These are phyloP conservation scores for Peromyscus eremicus DNA, from an alignment of 2,797 vertebrate genomes.

Conservation along the genomic window DNA sequence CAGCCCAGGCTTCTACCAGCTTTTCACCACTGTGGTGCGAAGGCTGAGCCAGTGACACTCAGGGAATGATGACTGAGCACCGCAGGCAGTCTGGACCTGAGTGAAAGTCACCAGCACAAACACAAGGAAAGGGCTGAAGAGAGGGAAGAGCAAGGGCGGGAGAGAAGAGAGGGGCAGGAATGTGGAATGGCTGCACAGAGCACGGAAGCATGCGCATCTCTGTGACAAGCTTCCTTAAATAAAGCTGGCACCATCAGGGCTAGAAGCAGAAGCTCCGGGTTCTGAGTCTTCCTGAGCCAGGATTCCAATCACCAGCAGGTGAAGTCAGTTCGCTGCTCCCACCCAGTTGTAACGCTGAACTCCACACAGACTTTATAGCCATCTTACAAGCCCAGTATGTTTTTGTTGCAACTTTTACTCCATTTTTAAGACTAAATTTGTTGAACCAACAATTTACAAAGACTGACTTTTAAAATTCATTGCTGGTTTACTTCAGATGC, in stretches of 20 bases:
- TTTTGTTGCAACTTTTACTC: slow-evolving; percentile 27
- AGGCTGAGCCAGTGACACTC: slow-evolving; percentile 1
- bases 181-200: background rate
- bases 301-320: background rate
- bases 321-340: background rate
- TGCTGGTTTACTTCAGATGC: slow-evolving; percentile 80
- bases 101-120: slow-evolving; percentile 32
- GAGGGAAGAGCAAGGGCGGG: background rate
- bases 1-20: background rate
- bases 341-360: background rate
- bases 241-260: background rate
- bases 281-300: background rate
- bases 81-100: background rate
- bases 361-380: background rate
- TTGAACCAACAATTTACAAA: slow-evolving; percentile 81
- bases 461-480: slow-evolving; percentile 78
- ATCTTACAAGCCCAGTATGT: background rate
- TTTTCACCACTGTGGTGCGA: slow-evolving; percentile 2
- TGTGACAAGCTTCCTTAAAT: background rate
- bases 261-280: background rate
- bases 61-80: background rate
- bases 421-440: slow-evolving; percentile 75
- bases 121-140: background rate
- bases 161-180: background rate
- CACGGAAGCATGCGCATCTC: background rate